Percentiles rank a stretch among this genome's conserved stretches.
These are phyloP conservation scores for Alexandromys fortis DNA, from an alignment of 2,113 vertebrate species.

Conservation along the genomic window DNA sequence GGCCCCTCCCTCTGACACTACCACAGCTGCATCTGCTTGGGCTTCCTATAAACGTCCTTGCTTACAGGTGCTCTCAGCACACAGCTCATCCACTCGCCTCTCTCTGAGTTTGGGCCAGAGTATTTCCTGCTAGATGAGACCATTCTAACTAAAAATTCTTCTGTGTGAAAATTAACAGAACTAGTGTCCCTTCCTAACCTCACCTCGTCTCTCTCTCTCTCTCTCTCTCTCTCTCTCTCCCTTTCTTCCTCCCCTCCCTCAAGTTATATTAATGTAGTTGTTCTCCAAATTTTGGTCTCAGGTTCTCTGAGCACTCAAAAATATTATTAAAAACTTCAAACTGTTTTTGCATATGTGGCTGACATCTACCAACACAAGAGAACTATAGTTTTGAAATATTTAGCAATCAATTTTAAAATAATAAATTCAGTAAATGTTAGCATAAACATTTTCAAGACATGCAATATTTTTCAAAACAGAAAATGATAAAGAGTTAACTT, in stretches of 20 bases:
- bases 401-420: conserved; percentile 36
- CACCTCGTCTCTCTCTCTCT: not conserved
- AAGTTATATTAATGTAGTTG: not conserved
- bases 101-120: not conserved
- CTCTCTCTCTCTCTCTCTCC: not conserved
- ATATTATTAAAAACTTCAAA: not conserved
- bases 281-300: not conserved
- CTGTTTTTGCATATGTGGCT: not conserved
- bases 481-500: not conserved
- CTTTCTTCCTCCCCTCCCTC: not conserved
- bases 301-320: not conserved
- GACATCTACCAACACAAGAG: not conserved
- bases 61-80: not conserved
- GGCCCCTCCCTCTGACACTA: not conserved
- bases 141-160: not conserved
- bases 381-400: conserved; percentile 2
- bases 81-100: not conserved
- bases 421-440: not conserved
- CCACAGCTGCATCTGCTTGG: not conserved
- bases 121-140: not conserved
- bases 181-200: not conserved
- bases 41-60: not conserved
- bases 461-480: not conserved
- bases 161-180: not conserved
- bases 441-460: conserved; percentile 3